phyloP scores from a whole-genome alignment of 2,888 invertebrate genomes.

The Neoscelio sp. region DNA sequence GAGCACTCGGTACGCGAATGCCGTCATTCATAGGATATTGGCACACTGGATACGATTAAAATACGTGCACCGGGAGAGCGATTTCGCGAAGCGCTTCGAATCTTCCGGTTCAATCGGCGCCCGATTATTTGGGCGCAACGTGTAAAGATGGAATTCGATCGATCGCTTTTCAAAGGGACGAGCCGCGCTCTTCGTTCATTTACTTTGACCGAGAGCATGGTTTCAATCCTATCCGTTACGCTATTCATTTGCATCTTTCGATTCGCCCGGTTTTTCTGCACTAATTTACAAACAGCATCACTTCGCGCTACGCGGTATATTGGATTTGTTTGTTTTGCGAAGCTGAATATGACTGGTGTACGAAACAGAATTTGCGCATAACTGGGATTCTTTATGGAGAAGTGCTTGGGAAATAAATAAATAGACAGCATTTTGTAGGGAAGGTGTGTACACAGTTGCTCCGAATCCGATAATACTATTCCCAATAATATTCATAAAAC shows the following conservation, averaged over 20 bases:
- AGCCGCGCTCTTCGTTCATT: constrained; percentile 14
- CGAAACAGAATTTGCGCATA: background rate
- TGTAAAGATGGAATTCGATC: constrained; percentile 22
- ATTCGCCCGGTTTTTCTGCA: constrained; percentile 43
- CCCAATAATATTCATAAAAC: too few species aligned
- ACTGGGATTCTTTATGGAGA: background rate
- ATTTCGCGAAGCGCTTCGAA: constrained; percentile 24
- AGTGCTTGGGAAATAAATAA: too few species aligned
- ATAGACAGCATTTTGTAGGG: too few species aligned
- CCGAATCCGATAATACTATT: too few species aligned
- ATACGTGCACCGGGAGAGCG: constrained; percentile 6
- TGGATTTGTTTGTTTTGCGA: constrained; percentile 35
- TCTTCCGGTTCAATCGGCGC: constrained; percentile 45
- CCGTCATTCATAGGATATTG: constrained; percentile 43
- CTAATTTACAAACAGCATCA: constrained; percentile 35
- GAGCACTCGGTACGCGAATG: constrained; percentile 71
- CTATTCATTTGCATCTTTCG: constrained; percentile 54
- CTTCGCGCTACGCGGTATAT: constrained; percentile 36
- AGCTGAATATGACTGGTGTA: constrained; percentile 25
- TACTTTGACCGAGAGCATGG: constrained; percentile 17
- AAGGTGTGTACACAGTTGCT: too few species aligned
- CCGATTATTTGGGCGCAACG: background rate
- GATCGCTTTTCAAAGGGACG: constrained; percentile 24
- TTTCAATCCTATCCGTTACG: constrained; percentile 31
- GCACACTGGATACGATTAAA: constrained; percentile 46